phyloP scores from a whole-genome alignment of 1,140 invertebrate species.

The Drosophila truncata region DNA sequence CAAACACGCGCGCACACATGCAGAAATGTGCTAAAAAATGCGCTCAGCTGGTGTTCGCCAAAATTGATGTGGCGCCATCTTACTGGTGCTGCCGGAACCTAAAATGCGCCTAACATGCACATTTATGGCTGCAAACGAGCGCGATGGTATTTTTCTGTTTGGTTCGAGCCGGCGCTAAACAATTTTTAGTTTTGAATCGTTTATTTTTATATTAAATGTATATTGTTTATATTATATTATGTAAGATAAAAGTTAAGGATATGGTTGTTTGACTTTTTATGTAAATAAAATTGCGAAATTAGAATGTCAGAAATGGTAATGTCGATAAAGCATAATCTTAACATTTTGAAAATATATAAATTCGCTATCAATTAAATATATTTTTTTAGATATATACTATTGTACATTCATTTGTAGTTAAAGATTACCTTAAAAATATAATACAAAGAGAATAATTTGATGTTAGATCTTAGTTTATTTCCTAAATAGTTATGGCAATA shows the following conservation, averaged over 20 bases:
- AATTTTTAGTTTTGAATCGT: background rate
- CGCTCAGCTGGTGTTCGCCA: slow-evolving; percentile 52
- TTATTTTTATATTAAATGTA: background rate
- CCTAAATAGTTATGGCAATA: no score
- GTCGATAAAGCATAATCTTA: no score
- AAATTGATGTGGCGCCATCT: slow-evolving; percentile 5
- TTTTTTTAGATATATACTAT: no score
- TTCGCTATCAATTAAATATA: no score
- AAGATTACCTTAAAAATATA: no score
- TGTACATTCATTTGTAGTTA: no score
- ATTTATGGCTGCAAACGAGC: background rate
- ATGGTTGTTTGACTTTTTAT: no score
- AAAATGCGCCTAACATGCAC: slow-evolving; percentile 22
- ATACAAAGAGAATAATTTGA: no score
- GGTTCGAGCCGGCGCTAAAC: background rate
- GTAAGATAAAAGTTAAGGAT: background rate
- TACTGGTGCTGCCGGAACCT: background rate
- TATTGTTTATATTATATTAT: background rate
- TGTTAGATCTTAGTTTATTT: no score
- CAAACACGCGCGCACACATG: slow-evolving; percentile 11
- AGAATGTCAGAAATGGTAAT: no score
- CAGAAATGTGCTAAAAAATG: slow-evolving; percentile 69
- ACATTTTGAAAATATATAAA: no score
- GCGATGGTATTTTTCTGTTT: background rate
- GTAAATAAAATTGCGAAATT: no score